Evolutionary conservation across 2,113 vertebrate species (phyloP).

Genomic region (Ceyx margarethae): DNA sequence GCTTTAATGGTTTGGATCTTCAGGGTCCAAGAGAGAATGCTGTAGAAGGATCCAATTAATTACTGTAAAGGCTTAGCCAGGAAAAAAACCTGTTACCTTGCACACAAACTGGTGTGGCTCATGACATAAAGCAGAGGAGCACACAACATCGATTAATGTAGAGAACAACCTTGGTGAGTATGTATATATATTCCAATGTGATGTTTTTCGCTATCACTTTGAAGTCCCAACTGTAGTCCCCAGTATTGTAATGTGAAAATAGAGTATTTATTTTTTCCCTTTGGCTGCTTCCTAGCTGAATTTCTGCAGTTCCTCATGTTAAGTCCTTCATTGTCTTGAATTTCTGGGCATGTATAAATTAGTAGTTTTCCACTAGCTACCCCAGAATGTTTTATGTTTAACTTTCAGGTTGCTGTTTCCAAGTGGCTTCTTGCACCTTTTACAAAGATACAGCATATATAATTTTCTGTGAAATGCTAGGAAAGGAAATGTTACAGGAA

Average conservation of each 20-base stretch:
- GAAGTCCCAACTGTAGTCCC: not conserved
- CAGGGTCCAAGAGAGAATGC: not conserved
- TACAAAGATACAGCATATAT: too few species aligned
- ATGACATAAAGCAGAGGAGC: not conserved
- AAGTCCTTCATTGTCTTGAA: too few species aligned
- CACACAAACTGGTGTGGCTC: not conserved
- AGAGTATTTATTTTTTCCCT: too few species aligned
- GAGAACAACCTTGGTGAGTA: accelerated
- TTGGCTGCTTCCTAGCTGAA: too few species aligned
- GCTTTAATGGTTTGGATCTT: not conserved
- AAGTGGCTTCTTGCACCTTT: too few species aligned
- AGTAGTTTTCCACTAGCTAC: too few species aligned
- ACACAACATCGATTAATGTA: accelerated
- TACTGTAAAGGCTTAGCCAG: not conserved
- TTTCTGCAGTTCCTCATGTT: too few species aligned
- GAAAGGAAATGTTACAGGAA: too few species aligned
- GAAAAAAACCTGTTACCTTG: not conserved
- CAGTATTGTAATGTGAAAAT: accelerated
- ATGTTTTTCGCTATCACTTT: not conserved
- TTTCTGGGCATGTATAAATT: too few species aligned
- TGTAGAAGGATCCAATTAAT: not conserved
- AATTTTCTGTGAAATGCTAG: too few species aligned
- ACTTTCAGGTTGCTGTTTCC: too few species aligned
- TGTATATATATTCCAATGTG: not conserved
- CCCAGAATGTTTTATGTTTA: too few species aligned